Conservation (phyloP, 2,797 vertebrate genomes). For the Lepus townsendii region DNA sequence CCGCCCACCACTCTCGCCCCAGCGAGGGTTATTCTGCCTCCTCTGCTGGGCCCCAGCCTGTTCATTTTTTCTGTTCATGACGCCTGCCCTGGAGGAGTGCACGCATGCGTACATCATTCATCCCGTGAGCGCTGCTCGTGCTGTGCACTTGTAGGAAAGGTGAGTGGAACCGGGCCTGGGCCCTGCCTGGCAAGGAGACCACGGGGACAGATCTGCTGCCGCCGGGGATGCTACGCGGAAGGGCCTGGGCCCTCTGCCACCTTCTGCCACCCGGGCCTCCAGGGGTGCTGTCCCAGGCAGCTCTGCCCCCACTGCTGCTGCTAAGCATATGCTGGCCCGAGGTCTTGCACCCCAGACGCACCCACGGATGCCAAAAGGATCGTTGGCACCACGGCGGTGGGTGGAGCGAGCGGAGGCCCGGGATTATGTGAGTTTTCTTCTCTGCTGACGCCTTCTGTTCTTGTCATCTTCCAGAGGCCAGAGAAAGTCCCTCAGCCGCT, state of each 20-base stretch:
- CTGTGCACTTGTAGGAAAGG: background rate
- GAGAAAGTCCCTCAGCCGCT: background rate
- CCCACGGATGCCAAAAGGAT: background rate
- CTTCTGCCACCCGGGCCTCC: fast-evolving
- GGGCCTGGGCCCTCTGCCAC: fast-evolving
- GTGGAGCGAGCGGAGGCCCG: no score
- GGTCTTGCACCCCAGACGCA: background rate
- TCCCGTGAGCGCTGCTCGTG: background rate
- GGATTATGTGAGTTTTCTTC: background rate
- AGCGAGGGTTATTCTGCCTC: background rate
- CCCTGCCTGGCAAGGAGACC: background rate
- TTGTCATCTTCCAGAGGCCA: background rate
- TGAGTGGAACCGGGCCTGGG: background rate
- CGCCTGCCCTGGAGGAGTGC: background rate
- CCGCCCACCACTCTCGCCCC: no score
- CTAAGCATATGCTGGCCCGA: background rate
- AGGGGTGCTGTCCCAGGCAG: background rate
- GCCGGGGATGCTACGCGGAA: no score
- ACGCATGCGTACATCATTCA: background rate
- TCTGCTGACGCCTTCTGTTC: background rate
- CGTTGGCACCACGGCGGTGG: fast-evolving
- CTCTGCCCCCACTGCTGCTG: background rate
- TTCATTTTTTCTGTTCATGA: background rate
- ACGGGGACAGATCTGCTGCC: background rate
- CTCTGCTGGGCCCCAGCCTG: background rate